Base-by-base conservation (phyloP, 2,113 vertebrate species). In the Carollia perspicillata region DNA sequence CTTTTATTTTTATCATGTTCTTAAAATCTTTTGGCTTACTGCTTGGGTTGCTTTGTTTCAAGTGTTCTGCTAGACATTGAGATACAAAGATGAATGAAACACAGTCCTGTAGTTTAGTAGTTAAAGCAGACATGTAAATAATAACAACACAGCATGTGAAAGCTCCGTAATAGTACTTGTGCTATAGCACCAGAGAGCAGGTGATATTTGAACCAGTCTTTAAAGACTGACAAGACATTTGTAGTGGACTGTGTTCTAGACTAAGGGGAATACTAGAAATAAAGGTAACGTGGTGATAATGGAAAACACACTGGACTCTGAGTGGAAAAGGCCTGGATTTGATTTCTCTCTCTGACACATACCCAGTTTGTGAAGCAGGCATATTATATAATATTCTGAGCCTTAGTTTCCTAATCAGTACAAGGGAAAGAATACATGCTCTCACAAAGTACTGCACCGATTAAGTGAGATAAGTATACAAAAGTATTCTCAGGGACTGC, bases 401-500 rank as follows among this genome's bases (percentile, higher is more conserved):
- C 58, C 35, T 95, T 51, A 86, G 49, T 90, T 87, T 90, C 33
- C n/a, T 94, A 51, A 68, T 87, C n/a, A 86, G 8, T 63, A 23
- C 69, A 72, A 89, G 80, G n/a, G 42, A 71, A 75, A 79, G 18
- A 90, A 53, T 37, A 53, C 5, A 23, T 37, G 6, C 30, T n/a
- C 42, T 78, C 33, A 66, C 6, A 51, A 42, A 84, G 28, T 71
- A 75, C 55, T 87, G 40, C 2, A 55, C 65, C 30, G 37, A 47
- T 74, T 91, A 80, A 95, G 53, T 87, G 55, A 66, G 47, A 71
- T 63, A 55, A 75, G 16, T 68, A 17, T 35, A 30, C 26, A 23
- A 42, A 93, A 71, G 30, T 72, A 60, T 22, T 44, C 5, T 53
- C 10, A 69, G 49, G 79, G 68, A 47, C 79, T 83, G 4, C 10